These are phyloP conservation scores for Microtus oregoni DNA, from an alignment of 2,113 vertebrate species.

Conservation along the genomic window DNA sequence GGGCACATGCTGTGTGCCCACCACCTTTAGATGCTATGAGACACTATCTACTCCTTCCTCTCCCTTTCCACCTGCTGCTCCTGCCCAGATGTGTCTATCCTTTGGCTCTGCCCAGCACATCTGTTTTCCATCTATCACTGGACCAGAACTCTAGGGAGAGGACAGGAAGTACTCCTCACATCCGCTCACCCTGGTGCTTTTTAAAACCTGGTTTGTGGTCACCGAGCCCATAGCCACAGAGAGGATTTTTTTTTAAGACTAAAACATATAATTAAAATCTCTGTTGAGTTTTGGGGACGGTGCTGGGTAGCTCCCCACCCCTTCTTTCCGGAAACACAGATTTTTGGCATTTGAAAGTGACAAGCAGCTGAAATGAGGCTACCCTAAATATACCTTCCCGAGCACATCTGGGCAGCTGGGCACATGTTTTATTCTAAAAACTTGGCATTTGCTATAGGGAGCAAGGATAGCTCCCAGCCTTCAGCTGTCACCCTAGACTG, in stretches of 20 bases:
- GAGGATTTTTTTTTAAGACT: conserved; percentile 38
- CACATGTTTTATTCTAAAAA: neutral
- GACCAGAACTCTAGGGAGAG: neutral
- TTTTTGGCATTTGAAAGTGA: conserved; percentile 68
- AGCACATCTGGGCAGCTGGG: conserved; percentile 14
- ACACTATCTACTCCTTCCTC: neutral
- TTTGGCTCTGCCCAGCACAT: neutral
- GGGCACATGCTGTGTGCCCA: neutral
- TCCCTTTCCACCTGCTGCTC: neutral
- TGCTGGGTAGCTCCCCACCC: neutral
- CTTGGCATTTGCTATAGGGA: neutral
- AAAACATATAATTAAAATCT: conserved; percentile 62
- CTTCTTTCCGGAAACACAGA: conserved; percentile 73
- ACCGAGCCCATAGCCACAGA: conserved; percentile 77
- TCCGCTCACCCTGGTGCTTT: conserved; percentile 74
- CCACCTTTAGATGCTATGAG: neutral
- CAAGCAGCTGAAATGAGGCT: conserved; percentile 18
- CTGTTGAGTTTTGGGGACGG: conserved; percentile 21
- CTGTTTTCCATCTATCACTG: conserved; percentile 10
- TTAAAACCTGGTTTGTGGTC: conserved; percentile 80
- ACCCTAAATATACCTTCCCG: conserved; percentile 48
- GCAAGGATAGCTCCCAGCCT: neutral
- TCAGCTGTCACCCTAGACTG: neutral
- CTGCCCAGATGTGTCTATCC: neutral
- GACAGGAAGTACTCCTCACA: conserved; percentile 84